These are phyloP conservation scores for Melipona quadrifasciata DNA, from an alignment of 1,140 invertebrate genomes.

Conservation along the genomic window DNA sequence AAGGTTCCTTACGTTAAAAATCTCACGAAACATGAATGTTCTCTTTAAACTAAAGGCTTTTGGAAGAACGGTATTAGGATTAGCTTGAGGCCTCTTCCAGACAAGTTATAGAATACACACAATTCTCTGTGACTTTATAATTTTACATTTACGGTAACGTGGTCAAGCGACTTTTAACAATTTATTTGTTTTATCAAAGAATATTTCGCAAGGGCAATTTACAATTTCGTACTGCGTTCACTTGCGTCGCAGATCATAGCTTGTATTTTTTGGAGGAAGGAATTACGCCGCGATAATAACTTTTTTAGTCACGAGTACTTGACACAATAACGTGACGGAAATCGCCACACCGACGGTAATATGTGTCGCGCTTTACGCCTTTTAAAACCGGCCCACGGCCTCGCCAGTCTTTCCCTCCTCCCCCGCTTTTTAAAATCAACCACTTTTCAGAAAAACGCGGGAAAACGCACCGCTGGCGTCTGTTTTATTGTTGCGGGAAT, in stretches of 20 bases:
- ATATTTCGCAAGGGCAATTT: too few species aligned
- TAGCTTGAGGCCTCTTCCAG: too few species aligned
- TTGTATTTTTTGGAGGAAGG: neutral
- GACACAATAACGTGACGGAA: constrained; percentile 47
- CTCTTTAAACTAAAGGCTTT: too few species aligned
- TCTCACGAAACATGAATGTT: neutral
- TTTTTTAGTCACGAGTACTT: constrained; percentile 26
- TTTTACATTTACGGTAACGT: too few species aligned
- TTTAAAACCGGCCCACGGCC: constrained; percentile 49
- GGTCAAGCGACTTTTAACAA: too few species aligned
- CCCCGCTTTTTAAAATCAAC: neutral
- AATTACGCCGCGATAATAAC: neutral
- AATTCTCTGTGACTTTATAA: too few species aligned
- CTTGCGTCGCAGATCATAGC: too few species aligned
- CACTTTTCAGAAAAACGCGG: constrained; percentile 14
- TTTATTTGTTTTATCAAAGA: too few species aligned
- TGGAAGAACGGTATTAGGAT: neutral
- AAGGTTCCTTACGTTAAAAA: neutral
- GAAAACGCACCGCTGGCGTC: constrained; percentile 1
- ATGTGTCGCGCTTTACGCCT: constrained; percentile 48
- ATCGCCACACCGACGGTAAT: constrained; percentile 16
- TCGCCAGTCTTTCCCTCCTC: constrained; percentile 9
- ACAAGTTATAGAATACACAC: too few species aligned
- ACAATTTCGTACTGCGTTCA: too few species aligned
- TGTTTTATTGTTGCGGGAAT: constrained; percentile 2